Conservation (phyloP, 2,113 vertebrate species). For the Hipposideros armiger region DNA sequence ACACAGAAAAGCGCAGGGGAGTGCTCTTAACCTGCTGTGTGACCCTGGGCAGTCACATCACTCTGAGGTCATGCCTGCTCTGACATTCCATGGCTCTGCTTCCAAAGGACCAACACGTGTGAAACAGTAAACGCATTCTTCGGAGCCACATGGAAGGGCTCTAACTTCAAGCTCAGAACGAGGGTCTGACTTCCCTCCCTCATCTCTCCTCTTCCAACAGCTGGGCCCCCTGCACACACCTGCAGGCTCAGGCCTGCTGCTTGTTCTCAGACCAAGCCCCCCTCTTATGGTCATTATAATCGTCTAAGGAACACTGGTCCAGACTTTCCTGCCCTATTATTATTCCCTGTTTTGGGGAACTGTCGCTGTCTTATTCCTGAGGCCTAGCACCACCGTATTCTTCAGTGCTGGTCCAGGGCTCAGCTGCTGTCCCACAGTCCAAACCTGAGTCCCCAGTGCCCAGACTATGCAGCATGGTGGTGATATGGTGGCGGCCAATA, state of each 20-base stretch:
- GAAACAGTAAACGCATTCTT: background rate
- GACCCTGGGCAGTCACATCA: background rate
- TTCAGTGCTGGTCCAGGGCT: background rate
- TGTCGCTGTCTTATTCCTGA: background rate
- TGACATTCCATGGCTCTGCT: background rate
- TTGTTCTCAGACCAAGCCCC: background rate
- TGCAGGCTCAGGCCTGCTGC: background rate
- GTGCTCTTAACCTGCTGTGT: background rate
- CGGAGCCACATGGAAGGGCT: background rate
- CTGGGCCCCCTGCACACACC: background rate
- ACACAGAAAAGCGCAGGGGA: background rate
- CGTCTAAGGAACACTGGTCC: background rate
- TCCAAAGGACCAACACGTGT: background rate
- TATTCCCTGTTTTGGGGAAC: background rate
- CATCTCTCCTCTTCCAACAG: background rate
- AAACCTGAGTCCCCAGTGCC: too few relatives aligned
- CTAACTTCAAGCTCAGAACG: accelerated
- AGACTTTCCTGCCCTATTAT: background rate
- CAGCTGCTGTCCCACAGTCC: background rate
- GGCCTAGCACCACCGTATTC: background rate
- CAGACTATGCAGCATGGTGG: too few relatives aligned
- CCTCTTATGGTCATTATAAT: background rate
- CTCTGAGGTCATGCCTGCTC: background rate
- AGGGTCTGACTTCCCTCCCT: background rate
- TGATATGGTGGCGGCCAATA: accelerated